Conservation (phyloP, 2,888 invertebrate genomes). For the Acanthosepion pharaonis region DNA sequence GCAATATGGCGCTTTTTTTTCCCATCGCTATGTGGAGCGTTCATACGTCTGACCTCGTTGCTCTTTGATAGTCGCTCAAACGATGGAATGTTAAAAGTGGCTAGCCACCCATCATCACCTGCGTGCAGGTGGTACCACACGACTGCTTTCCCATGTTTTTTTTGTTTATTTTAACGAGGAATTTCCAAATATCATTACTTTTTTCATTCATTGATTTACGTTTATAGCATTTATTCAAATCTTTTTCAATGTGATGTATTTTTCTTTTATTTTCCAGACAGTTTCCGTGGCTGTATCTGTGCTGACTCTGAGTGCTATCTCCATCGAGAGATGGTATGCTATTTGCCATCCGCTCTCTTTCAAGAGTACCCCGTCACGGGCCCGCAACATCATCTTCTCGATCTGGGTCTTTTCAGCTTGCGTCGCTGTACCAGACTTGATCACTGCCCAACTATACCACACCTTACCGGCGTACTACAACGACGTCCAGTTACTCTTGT, state of each 20-base stretch:
- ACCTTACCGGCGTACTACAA: background rate
- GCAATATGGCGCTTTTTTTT: no score
- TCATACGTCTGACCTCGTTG: no score
- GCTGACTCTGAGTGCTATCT: conserved; percentile 91
- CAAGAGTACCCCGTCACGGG: conserved; percentile 87
- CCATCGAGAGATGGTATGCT: conserved; percentile 95
- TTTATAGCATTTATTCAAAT: background rate
- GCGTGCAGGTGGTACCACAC: no score
- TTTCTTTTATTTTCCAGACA: conserved; percentile 79
- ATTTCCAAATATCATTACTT: no score
- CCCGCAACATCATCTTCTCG: conserved; percentile 85
- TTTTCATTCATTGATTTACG: background rate
- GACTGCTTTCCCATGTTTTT: no score
- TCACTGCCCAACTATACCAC: conserved; percentile 48
- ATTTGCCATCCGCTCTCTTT: conserved; percentile 92
- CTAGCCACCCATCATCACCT: no score
- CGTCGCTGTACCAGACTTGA: conserved; percentile 67
- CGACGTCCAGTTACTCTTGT: background rate
- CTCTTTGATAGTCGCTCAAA: no score
- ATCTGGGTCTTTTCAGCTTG: conserved; percentile 86
- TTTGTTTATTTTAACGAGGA: no score
- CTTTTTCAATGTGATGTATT: background rate
- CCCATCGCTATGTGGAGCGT: no score
- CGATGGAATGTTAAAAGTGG: no score
- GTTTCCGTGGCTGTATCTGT: conserved; percentile 94